Percentiles rank a stretch among this genome's conserved stretches.
These are phyloP conservation scores for Molossus alvarezi DNA, from an alignment of 2,797 vertebrate species.

Conservation along the genomic window DNA sequence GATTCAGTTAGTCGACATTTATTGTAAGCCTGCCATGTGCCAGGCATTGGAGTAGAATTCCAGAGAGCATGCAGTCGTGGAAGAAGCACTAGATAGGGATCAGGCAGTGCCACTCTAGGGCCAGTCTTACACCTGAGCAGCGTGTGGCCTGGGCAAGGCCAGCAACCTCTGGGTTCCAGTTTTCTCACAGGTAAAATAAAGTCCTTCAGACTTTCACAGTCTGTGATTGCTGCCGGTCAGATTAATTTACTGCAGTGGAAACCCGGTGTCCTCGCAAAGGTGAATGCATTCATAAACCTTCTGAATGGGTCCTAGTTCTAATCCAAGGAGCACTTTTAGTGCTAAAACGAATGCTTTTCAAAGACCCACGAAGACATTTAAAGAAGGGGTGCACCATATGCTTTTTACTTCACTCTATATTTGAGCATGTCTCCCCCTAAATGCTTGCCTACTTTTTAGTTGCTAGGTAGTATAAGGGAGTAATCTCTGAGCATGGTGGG, in stretches of 20 bases:
- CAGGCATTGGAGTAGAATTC: neutral
- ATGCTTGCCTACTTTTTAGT: conserved; percentile 66
- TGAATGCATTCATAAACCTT: neutral
- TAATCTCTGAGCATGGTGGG: conserved; percentile 55
- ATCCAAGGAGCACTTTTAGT: neutral
- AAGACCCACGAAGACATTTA: neutral
- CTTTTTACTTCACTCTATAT: neutral
- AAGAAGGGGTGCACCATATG: neutral
- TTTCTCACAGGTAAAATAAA: neutral
- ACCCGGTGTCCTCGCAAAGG: neutral
- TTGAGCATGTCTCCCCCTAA: neutral
- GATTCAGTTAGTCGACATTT: neutral
- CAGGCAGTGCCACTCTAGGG: neutral
- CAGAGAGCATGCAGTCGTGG: neutral
- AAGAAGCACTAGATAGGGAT: neutral
- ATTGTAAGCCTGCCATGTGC: neutral
- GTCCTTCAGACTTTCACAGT: neutral
- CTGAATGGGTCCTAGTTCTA: neutral
- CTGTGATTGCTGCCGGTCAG: neutral
- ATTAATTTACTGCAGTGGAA: neutral
- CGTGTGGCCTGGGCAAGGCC: neutral
- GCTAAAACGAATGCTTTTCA: neutral
- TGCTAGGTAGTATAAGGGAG: neutral
- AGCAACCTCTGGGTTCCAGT: neutral
- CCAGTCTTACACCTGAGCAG: neutral